Evolutionary conservation across 2,888 invertebrate genomes (phyloP), one percentile per base, ranked within the genome.

Genomic region (Sinohyriopsis cumingii): DNA sequence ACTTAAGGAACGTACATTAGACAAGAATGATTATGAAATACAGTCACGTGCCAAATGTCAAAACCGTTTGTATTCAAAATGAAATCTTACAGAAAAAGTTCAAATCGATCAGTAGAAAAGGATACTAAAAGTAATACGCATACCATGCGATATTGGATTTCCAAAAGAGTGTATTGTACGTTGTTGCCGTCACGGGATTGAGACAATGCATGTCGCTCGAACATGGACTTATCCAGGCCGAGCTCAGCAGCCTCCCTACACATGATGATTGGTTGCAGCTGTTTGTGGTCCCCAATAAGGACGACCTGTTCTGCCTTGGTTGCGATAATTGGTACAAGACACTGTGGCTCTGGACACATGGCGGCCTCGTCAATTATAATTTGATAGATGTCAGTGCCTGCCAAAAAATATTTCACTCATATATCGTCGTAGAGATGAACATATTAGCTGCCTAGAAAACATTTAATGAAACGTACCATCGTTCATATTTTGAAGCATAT

Each of bases 281-380:
- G 88, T 67, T 84, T 83, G 71, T 87, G 87, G 69, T 88, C 88
- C 1, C 87, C 88, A 63, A 88, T 85, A 33, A 88, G 81, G 20
- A 88, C 83, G 5, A 84, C 81, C 62, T 86, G 83, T 54, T 76
- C 63, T n/a, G 84, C 79, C 60, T 77, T 74, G 57, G 77, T 77
- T 45, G 80, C 75, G 28, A 84, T 77, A 33, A 88, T 82, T 20
- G 87, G 84, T 12, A 84, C 75, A 67, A 87, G 63, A 68, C 77
- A 82, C 64, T 87, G 84, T 18, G 86, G 86, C 70, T 87, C 87
- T n/a, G 81, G 83, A 67, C 86, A 86, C 87, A 87, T 87, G 18
- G 84, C 86, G 65, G 83, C 79, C 69, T 87, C 87, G 65, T 87
- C 87, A n/a, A 87, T 80, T n/a, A 87, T 84, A 15, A 84, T 67